Evolutionary conservation across 2,888 invertebrate species (phyloP), one percentile per base, ranked within the genome.

Genomic region (Thymelicus acteon): DNA sequence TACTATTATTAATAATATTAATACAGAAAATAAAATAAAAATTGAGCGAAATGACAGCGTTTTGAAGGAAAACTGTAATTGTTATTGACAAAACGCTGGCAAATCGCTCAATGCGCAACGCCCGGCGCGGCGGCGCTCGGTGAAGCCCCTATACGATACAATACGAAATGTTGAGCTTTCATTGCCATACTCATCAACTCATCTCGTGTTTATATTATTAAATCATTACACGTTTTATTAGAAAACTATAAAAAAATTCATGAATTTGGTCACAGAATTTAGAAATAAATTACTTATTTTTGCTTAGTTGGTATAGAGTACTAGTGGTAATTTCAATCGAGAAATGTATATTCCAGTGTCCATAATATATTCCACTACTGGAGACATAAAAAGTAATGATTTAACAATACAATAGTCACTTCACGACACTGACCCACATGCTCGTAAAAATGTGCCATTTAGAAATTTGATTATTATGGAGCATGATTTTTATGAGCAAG

Each of bases 131-230:
- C 68, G 67, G 65, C 44, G 12, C 75, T 79, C 73, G 82, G 82
- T 84, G 83, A 84, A 80, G 83, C 83, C 82, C 79, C 76, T 79
- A 78, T 72, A 76, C 62, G 61, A 49, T 52, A 52, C 15, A 52
- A 74, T 71, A 73, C 65, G 71, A 75, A 76, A 75, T 75, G 71
- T 79, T 77, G 76, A 79, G 73, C 79, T 78, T 78, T 76, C 74
- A 77, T 73, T 79, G 77, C 77, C 74, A 73, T 31, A 31, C 10
- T 44, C n/a, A 31, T 54, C 19, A 52, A 44, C 37, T 58, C 40
- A 60, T 8, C 31, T 24, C 44, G 44, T 12, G 12, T 5, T 31
- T 37, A 47, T 66, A 58, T 44, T 65, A 65, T 57, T 65, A 65
- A 57, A 58, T 8, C 24, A 7, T 66, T 58, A 47, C 57, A 66